phyloP scores from a whole-genome alignment of 2,888 invertebrate genomes.

The Limnephilus auricula region DNA sequence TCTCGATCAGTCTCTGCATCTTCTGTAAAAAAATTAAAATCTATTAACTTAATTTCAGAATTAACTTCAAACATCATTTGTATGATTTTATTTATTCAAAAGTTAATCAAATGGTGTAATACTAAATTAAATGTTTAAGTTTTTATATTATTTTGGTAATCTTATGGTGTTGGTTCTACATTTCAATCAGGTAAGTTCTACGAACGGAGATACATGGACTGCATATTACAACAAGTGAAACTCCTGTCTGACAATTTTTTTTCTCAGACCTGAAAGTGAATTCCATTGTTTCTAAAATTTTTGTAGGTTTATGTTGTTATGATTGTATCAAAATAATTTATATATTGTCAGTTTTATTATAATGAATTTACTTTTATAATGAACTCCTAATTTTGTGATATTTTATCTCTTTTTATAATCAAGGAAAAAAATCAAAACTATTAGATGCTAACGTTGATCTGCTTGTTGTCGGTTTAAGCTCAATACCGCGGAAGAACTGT shows the following conservation, averaged over 20 bases:
- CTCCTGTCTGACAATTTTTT: too few relatives aligned
- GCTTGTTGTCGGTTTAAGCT: too few relatives aligned
- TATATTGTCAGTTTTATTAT: not conserved
- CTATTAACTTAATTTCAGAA: not conserved
- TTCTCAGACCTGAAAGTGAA: not conserved
- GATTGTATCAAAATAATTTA: not conserved
- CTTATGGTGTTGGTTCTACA: slow-evolving; percentile 2
- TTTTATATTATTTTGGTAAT: not conserved
- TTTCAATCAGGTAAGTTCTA: not conserved
- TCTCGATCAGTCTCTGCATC: slow-evolving; percentile 47
- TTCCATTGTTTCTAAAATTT: not conserved
- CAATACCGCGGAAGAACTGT: too few relatives aligned
- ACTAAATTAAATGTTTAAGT: not conserved
- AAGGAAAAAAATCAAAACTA: not conserved
- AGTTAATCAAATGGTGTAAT: not conserved
- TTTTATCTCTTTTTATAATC: slow-evolving; percentile 9
- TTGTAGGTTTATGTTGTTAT: not conserved
- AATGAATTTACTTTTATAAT: not conserved
- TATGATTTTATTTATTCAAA: not conserved
- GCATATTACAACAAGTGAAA: too few relatives aligned
- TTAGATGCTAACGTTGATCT: not conserved
- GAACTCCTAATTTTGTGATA: slow-evolving; percentile 19
- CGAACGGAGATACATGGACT: not conserved
- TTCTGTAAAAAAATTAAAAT: not conserved
- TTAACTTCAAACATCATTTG: not conserved